Percentiles rank a stretch among this genome's conserved stretches.
Evolutionary conservation across 1,140 invertebrate species (phyloP).

Genomic region (Drosophila teissieri): DNA sequence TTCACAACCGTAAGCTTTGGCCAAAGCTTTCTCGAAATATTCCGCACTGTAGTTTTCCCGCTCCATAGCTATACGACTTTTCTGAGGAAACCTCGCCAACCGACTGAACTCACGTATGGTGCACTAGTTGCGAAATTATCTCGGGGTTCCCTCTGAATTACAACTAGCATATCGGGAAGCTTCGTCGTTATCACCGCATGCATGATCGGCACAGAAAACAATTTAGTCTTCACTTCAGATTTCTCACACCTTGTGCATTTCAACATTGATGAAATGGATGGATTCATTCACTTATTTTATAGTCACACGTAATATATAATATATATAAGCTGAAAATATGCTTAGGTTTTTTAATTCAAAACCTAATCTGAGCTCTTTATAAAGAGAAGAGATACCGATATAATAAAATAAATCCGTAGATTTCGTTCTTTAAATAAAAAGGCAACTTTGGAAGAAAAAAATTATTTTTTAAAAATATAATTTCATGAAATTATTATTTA

Average conservation of each 20-base stretch:
- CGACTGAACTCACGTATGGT: constrained; percentile 31
- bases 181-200: constrained; percentile 13
- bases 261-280: background rate
- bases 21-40: constrained; percentile 61
- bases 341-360: too few species aligned
- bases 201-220: constrained; percentile 12
- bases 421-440: background rate
- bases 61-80: constrained; percentile 28
- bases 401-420: too few species aligned
- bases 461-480: too few species aligned
- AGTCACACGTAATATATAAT: background rate
- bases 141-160: background rate
- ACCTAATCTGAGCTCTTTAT: too few species aligned
- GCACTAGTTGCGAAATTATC: constrained; percentile 22
- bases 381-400: too few species aligned
- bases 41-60: constrained; percentile 10
- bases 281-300: background rate
- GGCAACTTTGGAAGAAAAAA: too few species aligned
- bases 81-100: constrained; percentile 10
- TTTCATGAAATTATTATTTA: too few species aligned
- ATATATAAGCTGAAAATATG: background rate
- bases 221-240: background rate
- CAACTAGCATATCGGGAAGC: background rate
- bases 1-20: constrained; percentile 34
- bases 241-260: too few species aligned